These are phyloP conservation scores for Lytechinus variegatus DNA, from an alignment of 35 echinoderm and acorn worm species.

Conservation along the genomic window DNA sequence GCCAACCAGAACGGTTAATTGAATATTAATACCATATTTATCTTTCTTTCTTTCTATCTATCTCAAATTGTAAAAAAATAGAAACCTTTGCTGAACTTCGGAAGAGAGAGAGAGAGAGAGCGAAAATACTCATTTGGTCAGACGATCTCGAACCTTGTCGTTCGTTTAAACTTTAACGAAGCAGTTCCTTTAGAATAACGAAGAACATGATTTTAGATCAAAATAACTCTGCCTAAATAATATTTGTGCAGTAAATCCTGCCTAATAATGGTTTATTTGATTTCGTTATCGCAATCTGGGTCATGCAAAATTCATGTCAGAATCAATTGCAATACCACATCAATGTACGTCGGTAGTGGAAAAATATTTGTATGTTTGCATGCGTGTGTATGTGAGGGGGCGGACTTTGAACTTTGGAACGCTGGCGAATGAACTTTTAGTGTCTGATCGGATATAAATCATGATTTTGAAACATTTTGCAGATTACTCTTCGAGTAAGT, in stretches of 20 bases:
- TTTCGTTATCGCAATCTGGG: not conserved
- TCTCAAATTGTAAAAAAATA: too few species aligned
- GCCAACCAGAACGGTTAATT: too few species aligned
- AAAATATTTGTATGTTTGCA: conserved; percentile 1
- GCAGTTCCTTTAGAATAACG: too few species aligned
- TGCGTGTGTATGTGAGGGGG: not conserved
- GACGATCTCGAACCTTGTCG: too few species aligned
- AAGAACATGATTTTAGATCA: too few species aligned
- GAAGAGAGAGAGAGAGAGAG: too few species aligned
- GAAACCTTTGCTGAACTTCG: too few species aligned
- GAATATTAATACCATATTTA: too few species aligned
- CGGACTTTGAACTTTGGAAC: not conserved
- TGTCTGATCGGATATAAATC: not conserved
- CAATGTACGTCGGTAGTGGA: not conserved
- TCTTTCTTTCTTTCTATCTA: too few species aligned
- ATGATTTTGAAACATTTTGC: not conserved
- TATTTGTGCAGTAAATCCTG: not conserved
- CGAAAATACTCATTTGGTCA: too few species aligned
- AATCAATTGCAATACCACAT: not conserved
- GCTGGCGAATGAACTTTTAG: not conserved
- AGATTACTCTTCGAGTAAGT: not conserved
- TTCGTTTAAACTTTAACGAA: too few species aligned
- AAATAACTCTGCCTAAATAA: not conserved
- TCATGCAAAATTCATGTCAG: not conserved
- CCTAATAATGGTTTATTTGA: not conserved